Percentiles rank a stretch among this genome's conserved stretches.
These are phyloP conservation scores for Nipponia nippon DNA, from an alignment of 2,113 vertebrate species.

Conservation along the genomic window DNA sequence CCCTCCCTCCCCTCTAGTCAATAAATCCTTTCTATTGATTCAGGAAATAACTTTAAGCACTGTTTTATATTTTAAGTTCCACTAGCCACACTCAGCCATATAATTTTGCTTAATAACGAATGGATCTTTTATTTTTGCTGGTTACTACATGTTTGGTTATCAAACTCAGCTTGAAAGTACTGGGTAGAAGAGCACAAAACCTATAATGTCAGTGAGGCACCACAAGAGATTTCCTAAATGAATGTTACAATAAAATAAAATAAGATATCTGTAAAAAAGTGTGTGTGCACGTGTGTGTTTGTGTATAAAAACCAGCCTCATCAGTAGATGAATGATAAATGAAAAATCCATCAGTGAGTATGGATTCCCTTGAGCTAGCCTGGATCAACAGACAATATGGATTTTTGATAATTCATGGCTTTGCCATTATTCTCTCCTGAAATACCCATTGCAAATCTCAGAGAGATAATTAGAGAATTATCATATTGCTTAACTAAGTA, in stretches of 20 bases:
- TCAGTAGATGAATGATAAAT: conserved; percentile 65
- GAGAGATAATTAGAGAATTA: conserved; percentile 77
- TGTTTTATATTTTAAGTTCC: conserved; percentile 70
- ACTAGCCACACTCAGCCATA: conserved; percentile 52
- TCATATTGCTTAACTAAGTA: conserved; percentile 74
- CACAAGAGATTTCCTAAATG: conserved; percentile 60
- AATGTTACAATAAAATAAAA: conserved; percentile 51
- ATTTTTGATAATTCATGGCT: conserved; percentile 73
- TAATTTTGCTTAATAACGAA: conserved; percentile 69
- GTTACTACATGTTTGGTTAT: conserved; percentile 61
- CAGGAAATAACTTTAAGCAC: conserved; percentile 67
- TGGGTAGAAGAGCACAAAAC: conserved; percentile 52
- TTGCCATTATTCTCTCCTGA: conserved; percentile 63
- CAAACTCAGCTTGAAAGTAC: conserved; percentile 49
- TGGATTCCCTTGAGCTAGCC: conserved; percentile 64
- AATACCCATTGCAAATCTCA: conserved; percentile 63
- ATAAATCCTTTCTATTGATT: conserved; percentile 72
- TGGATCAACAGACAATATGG: conserved; percentile 65
- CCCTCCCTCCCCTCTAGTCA: conserved; percentile 40
- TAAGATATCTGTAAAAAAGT: conserved; percentile 33
- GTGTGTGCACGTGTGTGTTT: background rate
- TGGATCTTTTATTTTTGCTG: conserved; percentile 64
- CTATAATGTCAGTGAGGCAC: conserved; percentile 15
- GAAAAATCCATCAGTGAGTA: conserved; percentile 65
- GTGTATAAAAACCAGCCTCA: conserved; percentile 60